Conservation (phyloP, 2,888 invertebrate species). For the Protula sp. region DNA sequence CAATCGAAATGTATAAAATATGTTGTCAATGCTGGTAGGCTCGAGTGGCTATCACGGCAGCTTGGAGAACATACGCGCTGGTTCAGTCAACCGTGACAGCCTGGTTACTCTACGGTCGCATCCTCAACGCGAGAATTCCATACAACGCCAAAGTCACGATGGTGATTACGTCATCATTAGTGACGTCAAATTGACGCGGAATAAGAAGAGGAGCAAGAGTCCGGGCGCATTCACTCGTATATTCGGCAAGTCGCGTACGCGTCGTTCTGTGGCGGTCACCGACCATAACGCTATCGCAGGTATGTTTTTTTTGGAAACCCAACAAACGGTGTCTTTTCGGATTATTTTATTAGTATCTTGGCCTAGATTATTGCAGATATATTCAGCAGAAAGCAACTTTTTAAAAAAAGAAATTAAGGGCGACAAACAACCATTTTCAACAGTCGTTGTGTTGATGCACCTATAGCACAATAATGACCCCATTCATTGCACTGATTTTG, state of each 20-base stretch:
- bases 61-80: not conserved
- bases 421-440: too few relatives aligned
- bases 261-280: conserved; percentile 39
- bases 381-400: too few relatives aligned
- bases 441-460: too few relatives aligned
- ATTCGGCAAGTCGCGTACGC: conserved; percentile 32
- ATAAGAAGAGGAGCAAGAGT: conserved; percentile 17
- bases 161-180: not conserved
- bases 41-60: not conserved
- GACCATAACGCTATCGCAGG: too few relatives aligned
- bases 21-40: not conserved
- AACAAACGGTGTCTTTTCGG: too few relatives aligned
- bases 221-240: conserved; percentile 38
- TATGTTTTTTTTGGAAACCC: too few relatives aligned
- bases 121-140: not conserved
- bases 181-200: not conserved
- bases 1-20: too few relatives aligned
- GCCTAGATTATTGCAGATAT: too few relatives aligned
- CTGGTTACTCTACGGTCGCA: not conserved
- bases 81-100: not conserved
- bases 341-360: too few relatives aligned
- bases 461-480: too few relatives aligned
- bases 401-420: too few relatives aligned
- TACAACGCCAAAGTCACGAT: not conserved
- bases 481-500: too few relatives aligned